Base-by-base conservation (phyloP, 2,797 vertebrate species). In the Urocyon cinereoargenteus region DNA sequence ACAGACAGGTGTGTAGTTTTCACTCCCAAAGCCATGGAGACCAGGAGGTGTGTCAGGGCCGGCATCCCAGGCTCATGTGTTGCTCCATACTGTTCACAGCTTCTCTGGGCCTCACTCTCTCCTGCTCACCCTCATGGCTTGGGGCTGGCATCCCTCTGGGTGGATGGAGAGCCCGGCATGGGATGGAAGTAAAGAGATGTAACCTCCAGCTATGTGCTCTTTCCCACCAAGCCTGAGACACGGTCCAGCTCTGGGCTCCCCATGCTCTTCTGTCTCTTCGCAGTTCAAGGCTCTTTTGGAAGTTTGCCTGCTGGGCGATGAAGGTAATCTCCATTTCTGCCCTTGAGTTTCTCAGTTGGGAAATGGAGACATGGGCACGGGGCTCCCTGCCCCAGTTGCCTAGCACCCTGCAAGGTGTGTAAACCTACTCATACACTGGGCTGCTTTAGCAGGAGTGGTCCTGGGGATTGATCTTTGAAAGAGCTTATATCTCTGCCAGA, bases 321-420 rank as follows among this genome's bases (percentile, higher is more conserved):
- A 68, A 34, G 16, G 36, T 10, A 3, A 8, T 18, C 21, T 70
- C 51, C 3, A 6, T 36, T n/a, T 66, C 40, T 24, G 34, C 53
- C 28, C 88, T 24, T 28, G n/a, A 31, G 22, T 40, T 57, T 92
- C 66, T 62, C 45, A 14, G 64, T 45, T 34, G 53, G n/a, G 72
- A 57, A 18, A 31, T 13, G 6, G 28, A 53, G 11, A 1, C 0
- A 3, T 1, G 34, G 0, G 1, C 4, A 10, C 0, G 11, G 15
- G 55, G 75, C 81, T 73, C 21, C 49, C 9, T 18, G 61, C 34
- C 77, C 49, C 45, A 0, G 34, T 12, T 49, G 45, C 59, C 57
- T 8, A 0, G 86, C n/a, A 6, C 6, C 68, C n/a, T 1, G 31
- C 9, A 0, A 4, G 21, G 68, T 0, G 0, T 5, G 68, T 26